Evolutionary conservation across 2,797 vertebrate genomes (phyloP), one percentile per base, ranked within the genome.

Genomic region (Anguilla obscura): DNA sequence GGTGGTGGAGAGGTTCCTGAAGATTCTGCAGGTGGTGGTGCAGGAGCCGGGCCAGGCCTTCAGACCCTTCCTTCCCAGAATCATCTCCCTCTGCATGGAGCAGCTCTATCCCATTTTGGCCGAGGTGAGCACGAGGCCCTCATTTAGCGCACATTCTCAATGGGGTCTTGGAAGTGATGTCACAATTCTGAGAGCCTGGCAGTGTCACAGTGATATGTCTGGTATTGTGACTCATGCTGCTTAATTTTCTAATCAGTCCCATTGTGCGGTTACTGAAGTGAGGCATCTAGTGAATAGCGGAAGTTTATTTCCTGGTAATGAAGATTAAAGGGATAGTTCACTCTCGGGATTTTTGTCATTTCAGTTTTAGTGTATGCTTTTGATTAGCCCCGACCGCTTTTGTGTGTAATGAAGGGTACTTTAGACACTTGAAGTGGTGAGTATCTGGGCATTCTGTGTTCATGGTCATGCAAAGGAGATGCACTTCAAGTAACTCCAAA

Each of bases 21-120:
- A 98, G 92, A 99, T 99, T 89, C 90, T 97, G 63, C 97, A 99
- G 91, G 98, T 99, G 94, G 99, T 99, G 92, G 99, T 99, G 58
- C 98, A 99, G 92, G 99, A 99, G 87, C 98, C 98, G 0, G 98
- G 98, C 89, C 98, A 99, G 91, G 97, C 97, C 27, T 99, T 99
- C 95, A 99, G 98, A 91, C 98, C 99, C 56, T 98, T 99, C 91
- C 95, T 99, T 24, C 98, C 98, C 89, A 99, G 95, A 90, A 98
- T 99, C 95, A 97, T 99, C 89, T 95, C 98, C 0, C 95, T 99
- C 89, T 98, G 98, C 95, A 97, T 99, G 98, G 98, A 99, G 93
- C 99, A 99, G 94, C 97, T 99, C 88, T 99, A 99, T 89, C 99
- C 98, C 14, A 97, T 99, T 85, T 96, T 99, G 52, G 97, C 98